Conservation (phyloP, 2,113 vertebrate genomes). For the Siphamia tubifer region DNA sequence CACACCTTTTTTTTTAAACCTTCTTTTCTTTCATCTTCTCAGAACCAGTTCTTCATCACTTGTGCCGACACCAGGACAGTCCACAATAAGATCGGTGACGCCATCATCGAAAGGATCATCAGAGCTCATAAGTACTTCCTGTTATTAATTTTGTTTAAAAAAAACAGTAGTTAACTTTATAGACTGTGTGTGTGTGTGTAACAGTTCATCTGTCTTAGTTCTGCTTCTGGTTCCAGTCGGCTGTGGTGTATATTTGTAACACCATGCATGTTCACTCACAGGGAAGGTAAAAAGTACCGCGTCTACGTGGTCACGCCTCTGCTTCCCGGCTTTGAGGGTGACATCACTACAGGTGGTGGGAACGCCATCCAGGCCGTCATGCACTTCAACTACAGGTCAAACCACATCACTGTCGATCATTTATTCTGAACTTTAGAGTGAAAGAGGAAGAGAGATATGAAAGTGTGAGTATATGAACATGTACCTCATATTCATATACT, state of each 20-base stretch:
- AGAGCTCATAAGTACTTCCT: slow-evolving; percentile 89
- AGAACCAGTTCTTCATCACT: slow-evolving; percentile 99
- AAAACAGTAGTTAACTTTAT: background rate
- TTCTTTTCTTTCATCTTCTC: slow-evolving; percentile 10
- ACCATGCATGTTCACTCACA: slow-evolving; percentile 47
- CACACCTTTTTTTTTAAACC: too few species aligned
- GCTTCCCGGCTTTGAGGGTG: slow-evolving; percentile 96
- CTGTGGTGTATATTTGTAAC: background rate
- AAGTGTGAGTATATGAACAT: background rate
- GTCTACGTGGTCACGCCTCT: slow-evolving; percentile 94
- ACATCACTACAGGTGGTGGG: slow-evolving; percentile 95
- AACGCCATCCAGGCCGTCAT: slow-evolving; percentile 94
- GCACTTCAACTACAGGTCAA: slow-evolving; percentile 98
- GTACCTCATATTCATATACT: background rate
- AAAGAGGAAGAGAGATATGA: slow-evolving; percentile 3
- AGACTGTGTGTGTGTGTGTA: too few species aligned
- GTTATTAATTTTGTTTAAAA: background rate
- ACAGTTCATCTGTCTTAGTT: background rate
- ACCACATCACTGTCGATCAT: too few species aligned
- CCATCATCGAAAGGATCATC: slow-evolving; percentile 91
- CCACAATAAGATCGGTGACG: slow-evolving; percentile 93
- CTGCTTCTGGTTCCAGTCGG: background rate
- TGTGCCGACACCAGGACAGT: slow-evolving; percentile 91
- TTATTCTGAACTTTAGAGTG: background rate
- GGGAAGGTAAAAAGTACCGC: slow-evolving; percentile 88